phyloP scores from a whole-genome alignment of 2,113 vertebrate genomes.

The Osmerus eperlanus region DNA sequence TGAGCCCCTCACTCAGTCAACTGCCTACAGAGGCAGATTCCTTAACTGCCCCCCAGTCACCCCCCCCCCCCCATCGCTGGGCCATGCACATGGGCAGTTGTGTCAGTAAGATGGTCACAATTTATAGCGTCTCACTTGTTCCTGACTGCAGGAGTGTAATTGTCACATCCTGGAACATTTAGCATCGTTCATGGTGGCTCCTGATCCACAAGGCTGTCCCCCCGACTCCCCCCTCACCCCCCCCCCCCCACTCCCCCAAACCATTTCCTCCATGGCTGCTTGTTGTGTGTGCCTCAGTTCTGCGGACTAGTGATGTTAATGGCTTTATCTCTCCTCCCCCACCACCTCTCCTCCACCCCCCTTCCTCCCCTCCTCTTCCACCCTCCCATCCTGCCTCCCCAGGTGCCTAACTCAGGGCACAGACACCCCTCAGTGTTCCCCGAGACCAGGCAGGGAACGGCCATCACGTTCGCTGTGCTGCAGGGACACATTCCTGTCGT shows the following conservation, averaged over 20 bases:
- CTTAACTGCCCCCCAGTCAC: too few relatives aligned
- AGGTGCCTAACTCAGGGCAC: constrained; percentile 98
- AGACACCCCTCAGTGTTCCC: constrained; percentile 98
- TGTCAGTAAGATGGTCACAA: too few relatives aligned
- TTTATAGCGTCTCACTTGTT: too few relatives aligned
- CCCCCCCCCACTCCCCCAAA: constrained; percentile 31
- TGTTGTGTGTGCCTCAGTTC: constrained; percentile 27
- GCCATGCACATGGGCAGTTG: too few relatives aligned
- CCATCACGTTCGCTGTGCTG: constrained; percentile 98
- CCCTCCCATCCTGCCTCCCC: constrained; percentile 62
- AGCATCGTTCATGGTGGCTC: too few relatives aligned
- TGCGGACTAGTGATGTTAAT: constrained; percentile 54
- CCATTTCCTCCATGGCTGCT: constrained; percentile 30
- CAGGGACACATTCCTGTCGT: constrained; percentile 99
- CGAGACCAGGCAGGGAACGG: constrained; percentile 97
- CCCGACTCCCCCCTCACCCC: background rate
- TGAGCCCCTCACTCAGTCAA: too few relatives aligned
- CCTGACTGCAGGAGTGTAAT: too few relatives aligned
- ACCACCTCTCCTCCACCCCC: constrained; percentile 24
- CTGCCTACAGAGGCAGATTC: too few relatives aligned
- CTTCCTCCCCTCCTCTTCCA: background rate
- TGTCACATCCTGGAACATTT: too few relatives aligned
- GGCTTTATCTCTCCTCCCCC: constrained; percentile 59
- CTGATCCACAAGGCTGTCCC: too few relatives aligned
- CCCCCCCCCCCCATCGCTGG: too few relatives aligned